These are phyloP conservation scores for Cydia splendana DNA, from an alignment of 1,140 invertebrate species.

Conservation along the genomic window DNA sequence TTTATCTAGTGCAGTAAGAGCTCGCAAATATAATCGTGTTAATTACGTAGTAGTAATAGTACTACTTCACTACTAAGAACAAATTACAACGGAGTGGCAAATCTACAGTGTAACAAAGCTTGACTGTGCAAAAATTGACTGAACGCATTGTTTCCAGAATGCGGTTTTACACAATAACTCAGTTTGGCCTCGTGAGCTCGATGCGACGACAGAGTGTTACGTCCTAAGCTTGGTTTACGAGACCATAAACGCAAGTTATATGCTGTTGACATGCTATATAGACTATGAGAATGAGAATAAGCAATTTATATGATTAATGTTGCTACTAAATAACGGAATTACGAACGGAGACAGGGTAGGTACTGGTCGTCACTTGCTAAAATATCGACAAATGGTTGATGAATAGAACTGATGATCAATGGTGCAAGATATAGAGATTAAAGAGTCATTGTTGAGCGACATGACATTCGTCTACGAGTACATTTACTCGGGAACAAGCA, in stretches of 20 bases:
- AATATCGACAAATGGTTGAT: too few relatives aligned
- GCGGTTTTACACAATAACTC: conserved; percentile 7
- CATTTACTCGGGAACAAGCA: too few relatives aligned
- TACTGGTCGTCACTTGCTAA: background rate
- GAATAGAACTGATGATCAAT: too few relatives aligned
- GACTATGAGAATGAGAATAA: conserved; percentile 25
- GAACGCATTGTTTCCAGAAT: background rate
- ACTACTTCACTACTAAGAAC: too few relatives aligned
- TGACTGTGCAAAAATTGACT: background rate
- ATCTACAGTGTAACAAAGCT: background rate
- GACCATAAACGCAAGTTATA: conserved; percentile 38
- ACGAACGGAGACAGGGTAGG: background rate
- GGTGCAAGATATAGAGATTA: too few relatives aligned
- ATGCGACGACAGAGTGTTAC: conserved; percentile 32
- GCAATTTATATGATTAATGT: conserved; percentile 28
- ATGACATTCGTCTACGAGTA: too few relatives aligned
- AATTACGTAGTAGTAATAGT: too few relatives aligned
- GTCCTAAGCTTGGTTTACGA: conserved; percentile 38
- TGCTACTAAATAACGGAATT: conserved; percentile 21
- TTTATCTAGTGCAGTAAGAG: too few relatives aligned
- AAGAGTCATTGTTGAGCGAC: too few relatives aligned
- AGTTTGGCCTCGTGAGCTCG: background rate
- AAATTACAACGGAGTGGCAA: too few relatives aligned
- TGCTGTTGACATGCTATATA: conserved; percentile 22
- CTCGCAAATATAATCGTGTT: too few relatives aligned